phyloP scores from a whole-genome alignment of 2,797 vertebrate genomes.

The Acanthiza pusilla region DNA sequence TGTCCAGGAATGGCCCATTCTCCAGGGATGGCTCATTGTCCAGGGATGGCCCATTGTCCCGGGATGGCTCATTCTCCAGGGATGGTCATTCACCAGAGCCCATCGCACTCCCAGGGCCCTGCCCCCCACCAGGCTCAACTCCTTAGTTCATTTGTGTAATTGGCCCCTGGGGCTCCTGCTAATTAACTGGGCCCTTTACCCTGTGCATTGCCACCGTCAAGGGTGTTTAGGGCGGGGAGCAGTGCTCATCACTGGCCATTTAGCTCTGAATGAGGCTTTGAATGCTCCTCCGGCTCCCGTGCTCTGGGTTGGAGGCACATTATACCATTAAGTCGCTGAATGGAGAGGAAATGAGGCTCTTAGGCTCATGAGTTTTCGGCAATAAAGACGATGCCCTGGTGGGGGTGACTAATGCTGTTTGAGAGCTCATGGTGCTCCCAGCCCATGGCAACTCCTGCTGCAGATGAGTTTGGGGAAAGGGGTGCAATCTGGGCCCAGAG shows the following conservation, averaged over 20 bases:
- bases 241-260: neutral
- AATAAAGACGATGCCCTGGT: neutral
- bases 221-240: neutral
- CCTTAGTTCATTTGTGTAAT: neutral
- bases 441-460: neutral
- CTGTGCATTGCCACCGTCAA: rapidly evolving
- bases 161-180: neutral
- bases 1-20: neutral
- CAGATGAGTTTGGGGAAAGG: neutral
- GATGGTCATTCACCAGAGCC: neutral
- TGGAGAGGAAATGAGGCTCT: neutral
- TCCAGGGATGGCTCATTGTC: neutral
- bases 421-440: neutral
- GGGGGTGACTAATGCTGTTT: neutral
- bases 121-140: neutral
- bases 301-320: neutral
- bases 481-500: rapidly evolving
- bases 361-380: neutral
- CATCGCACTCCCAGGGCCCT: rapidly evolving
- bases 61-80: no score
- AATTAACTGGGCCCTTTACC: neutral
- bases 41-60: no score
- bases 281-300: neutral
- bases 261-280: neutral
- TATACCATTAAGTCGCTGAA: neutral